Conservation (phyloP, 1,140 invertebrate species). For the Drosophila jambulina region DNA sequence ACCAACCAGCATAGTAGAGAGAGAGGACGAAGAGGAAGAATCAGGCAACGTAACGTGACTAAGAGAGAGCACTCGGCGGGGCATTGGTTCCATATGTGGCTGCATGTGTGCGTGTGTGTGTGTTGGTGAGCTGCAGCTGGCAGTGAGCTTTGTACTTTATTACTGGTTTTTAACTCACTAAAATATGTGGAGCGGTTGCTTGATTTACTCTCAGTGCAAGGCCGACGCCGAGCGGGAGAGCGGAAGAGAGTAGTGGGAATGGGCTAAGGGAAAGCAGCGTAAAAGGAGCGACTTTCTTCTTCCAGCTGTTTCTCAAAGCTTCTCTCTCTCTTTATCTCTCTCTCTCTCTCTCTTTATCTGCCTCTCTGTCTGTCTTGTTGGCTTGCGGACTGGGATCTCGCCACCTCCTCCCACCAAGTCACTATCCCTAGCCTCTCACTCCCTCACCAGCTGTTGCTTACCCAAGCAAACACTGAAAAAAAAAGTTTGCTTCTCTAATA, state of each 20-base stretch:
- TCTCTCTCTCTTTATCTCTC: conserved; percentile 25
- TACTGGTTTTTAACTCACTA: conserved; percentile 76
- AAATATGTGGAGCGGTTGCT: conserved; percentile 74
- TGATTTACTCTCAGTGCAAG: conserved; percentile 66
- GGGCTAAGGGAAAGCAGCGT: conserved; percentile 14
- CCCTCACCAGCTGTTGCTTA: conserved; percentile 55
- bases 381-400: conserved; percentile 7
- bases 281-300: conserved; percentile 30
- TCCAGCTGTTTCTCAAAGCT: conserved; percentile 56
- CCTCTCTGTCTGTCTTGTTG: conserved; percentile 12
- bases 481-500: background rate
- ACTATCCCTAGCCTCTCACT: conserved; percentile 1
- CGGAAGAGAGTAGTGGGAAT: background rate
- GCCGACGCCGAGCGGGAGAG: conserved; percentile 8
- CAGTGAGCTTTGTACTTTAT: conserved; percentile 73
- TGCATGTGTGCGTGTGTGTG: conserved; percentile 16
- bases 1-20: conserved; percentile 4
- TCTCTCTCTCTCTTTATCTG: conserved; percentile 11
- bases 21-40: conserved; percentile 6
- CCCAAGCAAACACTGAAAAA: conserved; percentile 9
- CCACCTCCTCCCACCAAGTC: background rate
- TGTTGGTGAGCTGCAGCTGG: conserved; percentile 63
- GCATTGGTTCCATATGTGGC: conserved; percentile 19
- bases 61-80: conserved; percentile 18
- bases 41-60: conserved; percentile 19